Evolutionary conservation across 1,140 invertebrate genomes (phyloP), one percentile per base, ranked within the genome.

Genomic region (Bicyclus anynana): DNA sequence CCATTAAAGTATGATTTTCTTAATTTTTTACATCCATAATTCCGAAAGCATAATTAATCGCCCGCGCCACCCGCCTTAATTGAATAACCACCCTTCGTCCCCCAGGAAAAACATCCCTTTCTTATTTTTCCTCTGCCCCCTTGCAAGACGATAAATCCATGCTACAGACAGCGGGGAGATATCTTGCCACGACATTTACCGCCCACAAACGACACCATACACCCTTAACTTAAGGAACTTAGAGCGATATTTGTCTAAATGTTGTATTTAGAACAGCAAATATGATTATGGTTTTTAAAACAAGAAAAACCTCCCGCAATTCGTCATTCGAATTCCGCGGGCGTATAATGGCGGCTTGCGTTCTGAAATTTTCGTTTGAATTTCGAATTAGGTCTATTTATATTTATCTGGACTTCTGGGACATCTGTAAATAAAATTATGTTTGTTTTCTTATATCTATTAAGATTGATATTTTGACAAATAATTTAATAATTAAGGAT

Each of bases 51-150:
- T 84, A 84, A 86, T 86, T 84, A 86, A 84, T 86, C 72, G 83
- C 69, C 63, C 65, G 59, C 62, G 59, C 58, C 70, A 57, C 68
- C 75, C 74, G 65, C 67, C 77, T 79, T 84, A 86, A 86, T 86
- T 86, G 83, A 86, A 86, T 84, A 70, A 69, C 68, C 70, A 74
- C 78, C 68, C 63, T 55, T 65, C 72, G 76, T 75, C 77, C 79
- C 78, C 80, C 71, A 77, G 78, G 80, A 84, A 86, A 86, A 86
- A 86, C 83, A 83, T 73, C 83, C 83, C 83, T 86, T 86, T 86
- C 83, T 86, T 86, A 86, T 86, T 86, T 86, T 86, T 86, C 62
- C 74, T 66, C 78, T 72, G 77, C 74, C 80, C 81, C 83, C 80
- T 73, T 73, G 68, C 59, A 80, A 83, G 81, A 83, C 80, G 80